These are phyloP conservation scores for Enteromius paludinosus DNA, from an alignment of 2,797 vertebrate genomes.

Conservation along the genomic window DNA sequence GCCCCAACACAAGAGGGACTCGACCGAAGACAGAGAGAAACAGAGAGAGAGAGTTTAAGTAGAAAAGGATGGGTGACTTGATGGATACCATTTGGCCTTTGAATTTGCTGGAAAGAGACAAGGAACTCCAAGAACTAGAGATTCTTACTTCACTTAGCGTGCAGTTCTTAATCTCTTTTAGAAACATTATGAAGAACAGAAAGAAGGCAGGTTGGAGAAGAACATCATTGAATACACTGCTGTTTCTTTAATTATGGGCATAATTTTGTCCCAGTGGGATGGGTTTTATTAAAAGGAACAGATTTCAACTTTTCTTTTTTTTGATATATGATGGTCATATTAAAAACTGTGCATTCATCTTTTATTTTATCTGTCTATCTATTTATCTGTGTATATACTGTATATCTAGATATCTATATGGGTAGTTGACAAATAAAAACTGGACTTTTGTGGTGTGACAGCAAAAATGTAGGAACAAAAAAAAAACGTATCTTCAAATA, in stretches of 20 bases:
- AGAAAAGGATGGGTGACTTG: slow-evolving; percentile 43
- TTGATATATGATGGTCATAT: neutral
- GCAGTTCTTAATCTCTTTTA: slow-evolving; percentile 25
- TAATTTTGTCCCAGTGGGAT: neutral
- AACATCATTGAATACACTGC: neutral
- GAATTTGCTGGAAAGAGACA: slow-evolving; percentile 31
- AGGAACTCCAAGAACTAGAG: slow-evolving; percentile 23
- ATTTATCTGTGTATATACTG: no score
- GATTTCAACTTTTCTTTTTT: neutral
- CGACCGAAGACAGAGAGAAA: neutral
- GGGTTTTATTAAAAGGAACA: neutral
- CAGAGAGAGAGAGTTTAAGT: neutral
- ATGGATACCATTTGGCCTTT: slow-evolving; percentile 52
- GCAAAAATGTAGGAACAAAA: no score
- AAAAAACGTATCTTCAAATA: no score
- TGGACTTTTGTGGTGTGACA: no score
- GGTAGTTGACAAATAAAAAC: no score
- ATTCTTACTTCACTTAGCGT: slow-evolving; percentile 34
- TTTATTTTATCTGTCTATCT: neutral
- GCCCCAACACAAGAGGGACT: slow-evolving; percentile 40
- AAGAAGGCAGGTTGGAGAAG: neutral
- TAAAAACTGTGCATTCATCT: neutral
- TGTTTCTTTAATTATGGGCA: neutral
- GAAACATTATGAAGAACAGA: slow-evolving; percentile 6
- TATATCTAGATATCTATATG: no score